Conservation (phyloP, 2,888 invertebrate genomes). For the Carabus problematicus region DNA sequence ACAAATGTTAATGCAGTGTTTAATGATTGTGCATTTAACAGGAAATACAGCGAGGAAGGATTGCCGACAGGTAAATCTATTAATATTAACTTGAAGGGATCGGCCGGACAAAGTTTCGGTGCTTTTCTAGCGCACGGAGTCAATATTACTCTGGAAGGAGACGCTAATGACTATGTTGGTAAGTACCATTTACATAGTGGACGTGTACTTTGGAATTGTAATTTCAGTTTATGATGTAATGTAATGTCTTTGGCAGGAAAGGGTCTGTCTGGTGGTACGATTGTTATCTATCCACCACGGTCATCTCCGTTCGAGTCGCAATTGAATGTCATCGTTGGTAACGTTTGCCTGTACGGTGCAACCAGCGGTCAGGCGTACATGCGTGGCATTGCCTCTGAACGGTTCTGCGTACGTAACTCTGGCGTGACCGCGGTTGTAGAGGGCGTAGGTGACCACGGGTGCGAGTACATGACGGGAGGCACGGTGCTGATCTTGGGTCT, state of each 20-base stretch:
- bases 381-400: conserved; percentile 90
- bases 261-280: conserved; percentile 93
- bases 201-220: conserved; percentile 24
- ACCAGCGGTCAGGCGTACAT: conserved; percentile 94
- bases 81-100: conserved; percentile 84
- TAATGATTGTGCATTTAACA: conserved; percentile 54
- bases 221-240: too few species aligned
- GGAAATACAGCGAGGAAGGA: conserved; percentile 87
- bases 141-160: conserved; percentile 90
- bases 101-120: conserved; percentile 99
- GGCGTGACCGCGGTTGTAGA: conserved; percentile 96
- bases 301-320: conserved; percentile 87
- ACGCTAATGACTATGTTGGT: conserved; percentile 98
- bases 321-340: conserved; percentile 96
- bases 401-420: conserved; percentile 98
- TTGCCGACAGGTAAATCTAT: conserved; percentile 80
- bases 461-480: conserved; percentile 99
- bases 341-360: conserved; percentile 97
- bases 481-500: conserved; percentile 88
- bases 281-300: conserved; percentile 92
- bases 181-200: conserved; percentile 50
- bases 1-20: too few species aligned
- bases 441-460: conserved; percentile 98
- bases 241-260: conserved; percentile 60
- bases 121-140: conserved; percentile 94